These are phyloP conservation scores for Drosophila lini DNA, from an alignment of 1,140 invertebrate genomes.

Conservation along the genomic window DNA sequence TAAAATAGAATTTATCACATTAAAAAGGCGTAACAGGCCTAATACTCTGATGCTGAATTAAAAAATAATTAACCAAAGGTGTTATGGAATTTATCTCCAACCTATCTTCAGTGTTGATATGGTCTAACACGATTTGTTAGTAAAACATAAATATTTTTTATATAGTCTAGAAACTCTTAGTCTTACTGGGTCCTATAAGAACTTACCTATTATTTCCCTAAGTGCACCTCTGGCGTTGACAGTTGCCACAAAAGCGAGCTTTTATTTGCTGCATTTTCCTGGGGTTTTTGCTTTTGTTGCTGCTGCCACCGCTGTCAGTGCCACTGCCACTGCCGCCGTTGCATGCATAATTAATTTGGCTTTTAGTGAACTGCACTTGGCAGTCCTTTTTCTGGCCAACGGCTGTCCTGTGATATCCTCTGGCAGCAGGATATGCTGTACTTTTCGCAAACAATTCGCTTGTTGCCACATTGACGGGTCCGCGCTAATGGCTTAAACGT, in stretches of 20 bases:
- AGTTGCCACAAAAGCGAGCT: constrained; percentile 38
- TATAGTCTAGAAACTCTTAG: too few species aligned
- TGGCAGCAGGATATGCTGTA: constrained; percentile 18
- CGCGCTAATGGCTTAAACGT: constrained; percentile 79
- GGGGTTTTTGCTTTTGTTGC: constrained; percentile 22
- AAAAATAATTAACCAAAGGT: too few species aligned
- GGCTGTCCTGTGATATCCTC: constrained; percentile 12
- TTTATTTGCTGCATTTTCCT: constrained; percentile 44
- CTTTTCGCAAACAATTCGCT: constrained; percentile 51
- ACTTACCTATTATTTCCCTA: background rate
- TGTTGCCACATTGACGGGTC: constrained; percentile 61
- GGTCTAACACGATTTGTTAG: too few species aligned
- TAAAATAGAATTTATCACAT: too few species aligned
- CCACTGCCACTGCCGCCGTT: constrained; percentile 28
- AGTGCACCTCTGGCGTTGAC: constrained; percentile 59
- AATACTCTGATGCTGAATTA: too few species aligned
- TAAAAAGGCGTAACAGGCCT: too few species aligned
- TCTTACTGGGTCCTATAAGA: background rate
- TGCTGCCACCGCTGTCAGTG: constrained; percentile 35
- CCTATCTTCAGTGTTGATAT: too few species aligned
- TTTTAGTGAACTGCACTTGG: constrained; percentile 66
- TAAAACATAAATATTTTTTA: too few species aligned
- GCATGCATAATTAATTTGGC: constrained; percentile 82
- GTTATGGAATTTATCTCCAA: too few species aligned
- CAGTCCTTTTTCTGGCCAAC: constrained; percentile 34